A percentile compares a stretch with the other conserved stretches of the same genome.
Conservation (phyloP, 2,113 vertebrate species). For the Dunckerocampus dactyliophorus region DNA sequence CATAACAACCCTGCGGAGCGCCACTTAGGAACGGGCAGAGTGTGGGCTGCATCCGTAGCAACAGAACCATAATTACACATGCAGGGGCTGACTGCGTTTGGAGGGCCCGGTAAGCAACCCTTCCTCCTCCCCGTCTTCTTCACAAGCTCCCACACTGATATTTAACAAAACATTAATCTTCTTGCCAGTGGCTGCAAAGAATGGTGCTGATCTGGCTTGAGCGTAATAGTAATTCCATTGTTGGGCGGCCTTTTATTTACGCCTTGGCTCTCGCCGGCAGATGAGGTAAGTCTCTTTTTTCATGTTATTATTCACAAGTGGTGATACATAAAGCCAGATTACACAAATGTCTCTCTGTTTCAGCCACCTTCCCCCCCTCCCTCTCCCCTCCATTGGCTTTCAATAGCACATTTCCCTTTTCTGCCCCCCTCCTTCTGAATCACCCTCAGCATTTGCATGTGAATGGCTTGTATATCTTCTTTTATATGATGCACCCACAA, state of each 20-base stretch:
- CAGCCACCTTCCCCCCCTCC: conserved; percentile 79
- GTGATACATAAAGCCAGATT: conserved; percentile 97
- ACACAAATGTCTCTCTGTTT: conserved; percentile 98
- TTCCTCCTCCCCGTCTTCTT: conserved; percentile 60
- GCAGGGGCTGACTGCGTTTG: conserved; percentile 86
- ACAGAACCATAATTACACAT: conserved; percentile 78
- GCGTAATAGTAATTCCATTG: conserved; percentile 96
- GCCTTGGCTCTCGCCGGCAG: conserved; percentile 96
- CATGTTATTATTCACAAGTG: conserved; percentile 97
- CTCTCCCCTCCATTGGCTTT: conserved; percentile 65
- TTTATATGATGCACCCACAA: conserved; percentile 83
- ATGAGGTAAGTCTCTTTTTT: conserved; percentile 96
- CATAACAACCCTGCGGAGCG: conserved; percentile 57
- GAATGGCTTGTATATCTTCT: conserved; percentile 83
- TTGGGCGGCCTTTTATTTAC: conserved; percentile 89
- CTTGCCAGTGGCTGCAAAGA: conserved; percentile 97
- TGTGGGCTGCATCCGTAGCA: conserved; percentile 70
- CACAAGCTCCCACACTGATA: conserved; percentile 94
- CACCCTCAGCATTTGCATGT: conserved; percentile 79
- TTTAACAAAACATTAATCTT: conserved; percentile 99
- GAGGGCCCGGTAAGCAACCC: conserved; percentile 79
- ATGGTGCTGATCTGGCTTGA: conserved; percentile 88
- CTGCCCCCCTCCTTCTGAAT: conserved; percentile 72
- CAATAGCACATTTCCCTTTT: conserved; percentile 77
- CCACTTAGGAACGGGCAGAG: conserved; percentile 52